Conservation (phyloP, 2,888 invertebrate species). For the Protonemura montana region DNA sequence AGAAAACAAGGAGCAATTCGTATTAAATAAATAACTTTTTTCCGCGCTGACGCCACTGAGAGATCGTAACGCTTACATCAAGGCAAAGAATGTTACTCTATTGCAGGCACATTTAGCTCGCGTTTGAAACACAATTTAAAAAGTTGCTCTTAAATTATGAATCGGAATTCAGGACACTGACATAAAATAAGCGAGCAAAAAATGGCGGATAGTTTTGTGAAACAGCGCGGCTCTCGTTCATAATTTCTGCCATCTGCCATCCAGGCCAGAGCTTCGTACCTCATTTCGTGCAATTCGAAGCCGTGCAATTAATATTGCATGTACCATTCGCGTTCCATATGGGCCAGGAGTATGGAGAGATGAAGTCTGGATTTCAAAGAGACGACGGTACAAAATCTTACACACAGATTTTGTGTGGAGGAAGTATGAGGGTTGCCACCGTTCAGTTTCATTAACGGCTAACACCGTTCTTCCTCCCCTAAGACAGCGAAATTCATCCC, state of each 20-base stretch:
- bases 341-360: background rate
- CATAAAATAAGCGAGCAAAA: background rate
- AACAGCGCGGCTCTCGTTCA: background rate
- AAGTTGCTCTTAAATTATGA: background rate
- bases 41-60: background rate
- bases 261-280: background rate
- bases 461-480: background rate
- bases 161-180: background rate
- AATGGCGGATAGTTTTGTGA: background rate
- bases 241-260: background rate
- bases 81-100: background rate
- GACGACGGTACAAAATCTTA: constrained; percentile 8
- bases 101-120: background rate
- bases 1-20: background rate
- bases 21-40: background rate
- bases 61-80: background rate
- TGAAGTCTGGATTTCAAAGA: background rate
- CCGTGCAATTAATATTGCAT: constrained; percentile 33
- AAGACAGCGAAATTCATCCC: constrained; percentile 13
- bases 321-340: constrained; percentile 9
- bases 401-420: background rate
- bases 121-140: background rate
- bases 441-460: constrained; percentile 27
- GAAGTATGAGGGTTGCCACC: background rate
- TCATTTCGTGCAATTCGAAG: background rate